A percentile compares a stretch with the other conserved stretches of the same genome.
phyloP scores from a whole-genome alignment of 2,797 vertebrate species.

The Diglossa cyanea region DNA sequence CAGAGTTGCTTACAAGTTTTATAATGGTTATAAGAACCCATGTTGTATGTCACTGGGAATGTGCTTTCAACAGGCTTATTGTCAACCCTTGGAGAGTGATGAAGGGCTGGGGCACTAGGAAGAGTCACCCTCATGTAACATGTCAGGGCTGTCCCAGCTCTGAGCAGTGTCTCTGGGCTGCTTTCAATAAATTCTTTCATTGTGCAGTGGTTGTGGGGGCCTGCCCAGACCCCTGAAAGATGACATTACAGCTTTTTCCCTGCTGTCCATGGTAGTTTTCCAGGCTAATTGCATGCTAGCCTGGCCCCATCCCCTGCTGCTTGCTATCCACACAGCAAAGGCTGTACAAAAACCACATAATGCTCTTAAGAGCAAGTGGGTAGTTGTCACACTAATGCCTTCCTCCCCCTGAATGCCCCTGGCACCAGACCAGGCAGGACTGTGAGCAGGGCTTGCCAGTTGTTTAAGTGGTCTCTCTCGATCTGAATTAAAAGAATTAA shows the following conservation, averaged over 20 bases:
- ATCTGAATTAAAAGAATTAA: constrained; percentile 33
- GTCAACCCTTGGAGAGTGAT: neutral
- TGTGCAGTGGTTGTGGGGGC: rapidly evolving
- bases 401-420: neutral
- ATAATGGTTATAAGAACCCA: neutral
- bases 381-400: neutral
- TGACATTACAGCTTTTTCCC: rapidly evolving
- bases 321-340: neutral
- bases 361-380: neutral
- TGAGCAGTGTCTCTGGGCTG: neutral
- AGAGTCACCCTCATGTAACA: neutral
- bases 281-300: neutral
- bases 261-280: neutral
- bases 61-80: neutral
- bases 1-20: neutral
- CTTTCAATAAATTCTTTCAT: neutral
- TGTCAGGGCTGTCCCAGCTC: neutral
- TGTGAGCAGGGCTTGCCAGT: neutral
- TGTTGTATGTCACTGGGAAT: neutral
- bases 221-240: neutral
- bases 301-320: neutral
- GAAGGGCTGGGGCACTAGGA: neutral
- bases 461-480: neutral
- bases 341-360: neutral
- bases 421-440: neutral